Conservation (phyloP, 2,797 vertebrate species). For the Cephalopachus bancanus region DNA sequence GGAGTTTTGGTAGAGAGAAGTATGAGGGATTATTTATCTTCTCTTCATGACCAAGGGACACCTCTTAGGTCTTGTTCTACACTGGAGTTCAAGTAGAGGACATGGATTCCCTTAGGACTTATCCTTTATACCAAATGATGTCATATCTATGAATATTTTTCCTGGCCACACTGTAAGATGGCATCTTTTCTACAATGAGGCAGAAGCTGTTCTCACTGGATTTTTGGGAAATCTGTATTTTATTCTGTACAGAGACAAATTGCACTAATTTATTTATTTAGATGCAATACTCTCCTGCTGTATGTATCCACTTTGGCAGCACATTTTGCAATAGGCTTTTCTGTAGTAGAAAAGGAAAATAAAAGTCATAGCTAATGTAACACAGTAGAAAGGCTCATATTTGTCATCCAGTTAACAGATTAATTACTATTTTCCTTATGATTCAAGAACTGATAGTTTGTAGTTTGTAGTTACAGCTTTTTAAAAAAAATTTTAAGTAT, state of each 20-base stretch:
- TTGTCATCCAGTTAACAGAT: conserved; percentile 39
- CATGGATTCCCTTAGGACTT: background rate
- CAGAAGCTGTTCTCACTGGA: conserved; percentile 28
- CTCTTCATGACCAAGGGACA: background rate
- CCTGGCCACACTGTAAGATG: background rate
- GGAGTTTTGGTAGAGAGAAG: background rate
- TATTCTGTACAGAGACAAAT: background rate
- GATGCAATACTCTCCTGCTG: background rate
- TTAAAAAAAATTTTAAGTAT: background rate
- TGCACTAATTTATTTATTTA: conserved; percentile 53
- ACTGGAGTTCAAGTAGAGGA: background rate
- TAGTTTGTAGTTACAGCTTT: conserved; percentile 5
- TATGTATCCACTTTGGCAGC: background rate
- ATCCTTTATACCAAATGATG: background rate
- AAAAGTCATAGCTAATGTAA: conserved; percentile 3
- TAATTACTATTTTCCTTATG: conserved; percentile 57
- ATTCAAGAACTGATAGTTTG: conserved; percentile 46
- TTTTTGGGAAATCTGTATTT: conserved; percentile 59
- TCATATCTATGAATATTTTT: conserved; percentile 13
- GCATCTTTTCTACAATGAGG: background rate
- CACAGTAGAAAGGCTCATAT: background rate
- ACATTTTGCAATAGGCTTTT: conserved; percentile 2
- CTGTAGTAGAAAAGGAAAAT: conserved; percentile 39
- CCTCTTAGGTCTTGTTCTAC: background rate
- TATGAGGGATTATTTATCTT: background rate